Base-by-base conservation (phyloP, 2,113 vertebrate species). In the Crotalus helleri region DNA sequence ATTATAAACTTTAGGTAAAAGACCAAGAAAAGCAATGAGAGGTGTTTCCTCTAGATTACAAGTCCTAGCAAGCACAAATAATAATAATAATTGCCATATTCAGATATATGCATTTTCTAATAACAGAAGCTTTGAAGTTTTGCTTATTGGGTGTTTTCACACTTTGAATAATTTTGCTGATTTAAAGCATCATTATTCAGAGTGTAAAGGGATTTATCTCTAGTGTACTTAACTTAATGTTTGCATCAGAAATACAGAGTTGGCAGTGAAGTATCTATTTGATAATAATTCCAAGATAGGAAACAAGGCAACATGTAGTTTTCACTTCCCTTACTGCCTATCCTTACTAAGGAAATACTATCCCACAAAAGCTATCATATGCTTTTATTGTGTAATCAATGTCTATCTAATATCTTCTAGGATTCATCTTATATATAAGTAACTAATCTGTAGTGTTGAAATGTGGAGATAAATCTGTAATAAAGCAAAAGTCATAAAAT, bases 161-260 rank as follows among this genome's bases (percentile, higher is more conserved):
- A n/a, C n/a, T 74, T 33, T 33, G 64, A 74, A 74, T 93, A 94
- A 94, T 93, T 91, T 96, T 89, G 93, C 44, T 93, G 93, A 88
- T 95, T 96, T 93, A 95, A 96, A 94, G 93, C 94, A 92, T 95
- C 87, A 95, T 95, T 95, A 92, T 96, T 95, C 51, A 3, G 81
- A 3, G 26, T 88, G 92, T 91, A 57, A 95, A 94, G 95, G 59
- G 91, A 92, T 93, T 89, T 96, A 93, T 93, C 94, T 92, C 95
- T 90, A 61, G 90, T 95, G 93, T 91, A 39, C 44, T 74, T 85
- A 81, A 92, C 91, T 95, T 95, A 96, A 96, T 89, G 94, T 91
- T 46, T 93, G 91, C 93, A 90, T 95, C 92, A 94, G 94, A 19
- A 94, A 91, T 26, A n/a, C 46, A 88, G 95, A 87, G 53, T 94